These are phyloP conservation scores for Lagodon rhomboides DNA, from an alignment of 2,797 vertebrate species.

Conservation along the genomic window DNA sequence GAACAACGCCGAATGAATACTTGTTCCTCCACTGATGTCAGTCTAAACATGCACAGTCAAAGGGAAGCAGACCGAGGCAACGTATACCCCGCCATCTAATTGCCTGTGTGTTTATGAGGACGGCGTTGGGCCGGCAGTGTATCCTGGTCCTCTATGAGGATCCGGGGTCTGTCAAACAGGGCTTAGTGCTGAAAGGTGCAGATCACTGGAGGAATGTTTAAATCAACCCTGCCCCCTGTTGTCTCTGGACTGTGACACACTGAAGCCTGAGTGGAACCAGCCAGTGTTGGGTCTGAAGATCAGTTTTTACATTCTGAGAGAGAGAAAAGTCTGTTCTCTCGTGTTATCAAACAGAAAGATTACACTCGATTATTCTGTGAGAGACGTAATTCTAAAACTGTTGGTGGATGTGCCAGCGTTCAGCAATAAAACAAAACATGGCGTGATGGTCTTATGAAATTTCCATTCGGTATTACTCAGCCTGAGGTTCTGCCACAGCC, in stretches of 20 bases:
- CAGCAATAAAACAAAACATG: slow-evolving; percentile 18
- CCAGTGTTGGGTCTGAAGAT: not conserved
- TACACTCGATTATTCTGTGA: not conserved
- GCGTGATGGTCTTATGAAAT: slow-evolving; percentile 35
- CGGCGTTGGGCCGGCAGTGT: slow-evolving; percentile 17
- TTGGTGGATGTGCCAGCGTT: not conserved
- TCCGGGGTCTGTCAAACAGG: slow-evolving; percentile 62
- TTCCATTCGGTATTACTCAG: slow-evolving; percentile 7
- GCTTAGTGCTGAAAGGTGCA: slow-evolving; percentile 56
- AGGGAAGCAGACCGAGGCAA: slow-evolving; percentile 30
- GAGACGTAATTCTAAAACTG: slow-evolving; percentile 31
- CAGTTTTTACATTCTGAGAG: not conserved
- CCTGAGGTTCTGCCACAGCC: slow-evolving; percentile 11
- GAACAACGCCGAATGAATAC: slow-evolving; percentile 30
- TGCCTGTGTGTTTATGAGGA: slow-evolving; percentile 56
- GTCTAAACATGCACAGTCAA: slow-evolving; percentile 65
- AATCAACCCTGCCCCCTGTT: slow-evolving; percentile 75
- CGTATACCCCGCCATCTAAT: slow-evolving; percentile 38
- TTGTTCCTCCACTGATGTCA: slow-evolving; percentile 36
- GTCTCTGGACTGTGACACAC: slow-evolving; percentile 48
- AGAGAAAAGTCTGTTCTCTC: not conserved
- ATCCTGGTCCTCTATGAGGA: slow-evolving; percentile 53
- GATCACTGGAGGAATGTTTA: slow-evolving; percentile 54
- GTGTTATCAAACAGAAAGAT: not conserved
- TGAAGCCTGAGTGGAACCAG: slow-evolving; percentile 1